phyloP scores from a whole-genome alignment of 2,888 invertebrate genomes.

The Gasteruption jaculator region DNA sequence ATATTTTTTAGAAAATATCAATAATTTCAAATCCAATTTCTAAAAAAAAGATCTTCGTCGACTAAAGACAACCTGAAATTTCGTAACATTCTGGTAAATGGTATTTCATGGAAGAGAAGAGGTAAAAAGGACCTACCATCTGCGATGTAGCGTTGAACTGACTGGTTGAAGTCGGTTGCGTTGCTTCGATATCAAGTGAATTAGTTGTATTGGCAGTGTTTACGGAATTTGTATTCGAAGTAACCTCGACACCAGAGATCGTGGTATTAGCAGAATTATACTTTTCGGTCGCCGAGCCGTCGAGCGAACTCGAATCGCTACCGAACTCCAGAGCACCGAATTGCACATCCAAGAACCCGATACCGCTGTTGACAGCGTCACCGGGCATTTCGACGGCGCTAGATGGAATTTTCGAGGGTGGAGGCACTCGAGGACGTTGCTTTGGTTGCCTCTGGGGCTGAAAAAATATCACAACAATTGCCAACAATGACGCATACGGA shows the following conservation, averaged over 20 bases:
- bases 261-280: conserved; percentile 49
- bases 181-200: conserved; percentile 41
- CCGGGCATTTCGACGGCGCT: conserved; percentile 97
- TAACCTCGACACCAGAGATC: conserved; percentile 39
- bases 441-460: conserved; percentile 44
- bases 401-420: conserved; percentile 73
- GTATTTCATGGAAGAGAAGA: too few species aligned
- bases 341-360: conserved; percentile 83
- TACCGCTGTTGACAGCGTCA: conserved; percentile 69
- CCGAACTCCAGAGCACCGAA: conserved; percentile 85
- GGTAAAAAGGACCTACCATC: conserved; percentile 33
- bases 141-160: conserved; percentile 42
- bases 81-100: too few species aligned
- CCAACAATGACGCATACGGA: too few species aligned
- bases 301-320: conserved; percentile 55
- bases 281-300: conserved; percentile 51
- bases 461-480: too few species aligned
- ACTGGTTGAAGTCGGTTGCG: conserved; percentile 35
- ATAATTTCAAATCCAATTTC: too few species aligned
- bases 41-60: too few species aligned
- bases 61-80: too few species aligned
- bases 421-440: conserved; percentile 47
- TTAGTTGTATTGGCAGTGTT: conserved; percentile 37
- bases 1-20: too few species aligned
- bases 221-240: conserved; percentile 34